Conservation (phyloP, 2,113 vertebrate species). For the Laticauda laticaudata region DNA sequence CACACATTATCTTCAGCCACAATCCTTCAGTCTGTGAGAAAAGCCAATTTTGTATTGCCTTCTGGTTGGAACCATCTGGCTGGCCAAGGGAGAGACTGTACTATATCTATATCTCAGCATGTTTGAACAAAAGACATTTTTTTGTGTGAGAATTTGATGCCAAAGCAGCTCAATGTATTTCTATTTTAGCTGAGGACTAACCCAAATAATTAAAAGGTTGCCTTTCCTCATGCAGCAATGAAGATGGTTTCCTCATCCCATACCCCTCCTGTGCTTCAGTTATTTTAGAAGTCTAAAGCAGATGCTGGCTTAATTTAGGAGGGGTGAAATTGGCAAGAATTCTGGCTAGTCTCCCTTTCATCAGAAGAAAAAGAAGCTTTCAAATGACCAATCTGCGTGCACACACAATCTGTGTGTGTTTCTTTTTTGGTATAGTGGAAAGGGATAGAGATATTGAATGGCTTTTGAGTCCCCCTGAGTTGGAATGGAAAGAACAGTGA, state of each 20-base stretch:
- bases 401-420: too few species aligned
- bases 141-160: neutral
- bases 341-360: neutral
- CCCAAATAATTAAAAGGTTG: neutral
- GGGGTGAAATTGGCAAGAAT: neutral
- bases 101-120: neutral
- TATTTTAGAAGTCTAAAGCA: neutral
- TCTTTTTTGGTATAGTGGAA: neutral
- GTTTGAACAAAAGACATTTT: neutral
- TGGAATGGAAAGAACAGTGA: neutral
- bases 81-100: neutral
- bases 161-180: neutral
- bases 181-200: neutral
- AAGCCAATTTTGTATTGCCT: neutral
- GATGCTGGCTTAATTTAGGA: neutral
- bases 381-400: neutral
- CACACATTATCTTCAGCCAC: neutral
- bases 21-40: neutral
- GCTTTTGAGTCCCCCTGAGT: neutral
- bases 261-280: neutral
- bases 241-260: neutral
- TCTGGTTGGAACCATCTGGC: neutral
- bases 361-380: neutral
- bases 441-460: neutral
- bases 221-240: neutral